Conservation (phyloP, 2,113 vertebrate species). For the Muscicapa adusta region DNA sequence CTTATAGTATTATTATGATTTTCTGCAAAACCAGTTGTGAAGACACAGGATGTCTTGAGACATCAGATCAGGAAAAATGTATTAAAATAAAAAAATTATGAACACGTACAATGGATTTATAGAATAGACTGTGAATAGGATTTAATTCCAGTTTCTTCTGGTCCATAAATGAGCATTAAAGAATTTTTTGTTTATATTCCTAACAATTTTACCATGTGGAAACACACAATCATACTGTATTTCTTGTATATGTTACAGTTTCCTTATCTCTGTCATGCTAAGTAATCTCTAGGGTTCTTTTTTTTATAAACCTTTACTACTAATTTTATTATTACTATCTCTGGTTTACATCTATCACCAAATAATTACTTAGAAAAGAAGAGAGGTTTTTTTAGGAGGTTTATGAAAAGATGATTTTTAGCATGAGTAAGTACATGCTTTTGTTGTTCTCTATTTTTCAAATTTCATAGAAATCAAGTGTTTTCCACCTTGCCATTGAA, state of each 20-base stretch:
- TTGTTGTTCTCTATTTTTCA: not conserved
- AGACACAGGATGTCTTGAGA: not conserved
- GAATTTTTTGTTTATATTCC: not conserved
- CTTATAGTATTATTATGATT: not conserved
- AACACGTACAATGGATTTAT: not conserved
- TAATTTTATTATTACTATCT: not conserved
- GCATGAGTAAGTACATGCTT: not conserved
- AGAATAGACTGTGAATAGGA: accelerated
- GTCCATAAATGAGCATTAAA: not conserved
- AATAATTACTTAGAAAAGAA: not conserved
- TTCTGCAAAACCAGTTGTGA: not conserved
- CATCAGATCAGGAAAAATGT: not conserved
- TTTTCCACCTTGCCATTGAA: not conserved
- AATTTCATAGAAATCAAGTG: not conserved
- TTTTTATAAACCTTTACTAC: not conserved
- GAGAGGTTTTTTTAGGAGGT: not conserved
- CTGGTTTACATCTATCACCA: not conserved
- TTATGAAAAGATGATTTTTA: not conserved
- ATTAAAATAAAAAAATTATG: not conserved
- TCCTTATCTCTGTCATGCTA: not conserved
- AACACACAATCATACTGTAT: not conserved
- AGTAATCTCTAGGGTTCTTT: not conserved
- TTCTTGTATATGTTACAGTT: not conserved
- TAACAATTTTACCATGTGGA: not conserved
- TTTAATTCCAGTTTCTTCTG: not conserved